Evolutionary conservation across 37 sponge, comb jelly and placozoan species (phyloP), one percentile per base, ranked within the genome.

Genomic region (Ianthella basta): DNA sequence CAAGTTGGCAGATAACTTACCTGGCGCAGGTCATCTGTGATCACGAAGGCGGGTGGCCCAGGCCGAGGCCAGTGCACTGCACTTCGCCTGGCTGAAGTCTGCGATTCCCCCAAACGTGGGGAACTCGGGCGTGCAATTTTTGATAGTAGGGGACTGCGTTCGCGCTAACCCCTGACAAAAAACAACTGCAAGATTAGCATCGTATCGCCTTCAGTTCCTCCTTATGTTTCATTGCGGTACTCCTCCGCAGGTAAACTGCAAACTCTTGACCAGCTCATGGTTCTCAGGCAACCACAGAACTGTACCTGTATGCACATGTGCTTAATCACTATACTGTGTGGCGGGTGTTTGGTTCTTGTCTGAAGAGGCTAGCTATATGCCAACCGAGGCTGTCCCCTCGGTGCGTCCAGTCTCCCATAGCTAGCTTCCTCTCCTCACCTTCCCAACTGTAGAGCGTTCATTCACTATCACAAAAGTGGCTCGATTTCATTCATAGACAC

Each of bases 381-480:
- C n/a, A n/a, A n/a, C n/a, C n/a, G n/a, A n/a, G n/a, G n/a, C n/a
- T n/a, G n/a, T n/a, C n/a, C n/a, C n/a, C n/a, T n/a, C n/a, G n/a
- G n/a, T n/a, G n/a, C n/a, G n/a, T n/a, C n/a, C n/a, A n/a, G n/a
- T n/a, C n/a, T n/a, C n/a, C n/a, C n/a, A n/a, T n/a, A n/a, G n/a
- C n/a, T n/a, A n/a, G n/a, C 37, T 64, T 59, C 34, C 59, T 80
- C 5, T 64, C 81, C 41, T 8, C 14, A 4, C 6, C 39, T 32
- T 32, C 14, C 24, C 8, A n/a, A 30, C 4, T 72, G 19, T 57
- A 91, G 99, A 73, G 97, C 89, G 15, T 86, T 99, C 19, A 87
- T 99, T 34, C 96, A n/a, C n/a, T n/a, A n/a, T 99, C 89, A 96
- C 99, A 25, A 97, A 99, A 84, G 96, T 99, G 99, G 91, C 97